Percentiles rank a stretch among this genome's conserved stretches.
These are phyloP conservation scores for Tenebrio molitor DNA, from an alignment of 1,140 invertebrate genomes.

Conservation along the genomic window DNA sequence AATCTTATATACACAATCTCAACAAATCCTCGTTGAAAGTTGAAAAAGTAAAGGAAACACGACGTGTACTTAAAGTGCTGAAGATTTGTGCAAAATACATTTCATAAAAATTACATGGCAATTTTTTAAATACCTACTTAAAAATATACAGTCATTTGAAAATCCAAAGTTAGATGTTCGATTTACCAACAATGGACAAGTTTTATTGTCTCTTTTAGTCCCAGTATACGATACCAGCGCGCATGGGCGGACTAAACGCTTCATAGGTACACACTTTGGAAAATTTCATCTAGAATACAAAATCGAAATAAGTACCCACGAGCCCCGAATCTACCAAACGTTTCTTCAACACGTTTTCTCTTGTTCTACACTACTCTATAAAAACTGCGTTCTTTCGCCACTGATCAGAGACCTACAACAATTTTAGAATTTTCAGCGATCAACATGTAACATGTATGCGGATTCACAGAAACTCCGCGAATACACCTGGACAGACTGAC, in stretches of 20 bases:
- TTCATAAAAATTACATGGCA: constrained; percentile 36
- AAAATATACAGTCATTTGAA: constrained; percentile 36
- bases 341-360: constrained; percentile 2
- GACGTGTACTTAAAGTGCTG: constrained; percentile 28
- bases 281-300: constrained; percentile 4
- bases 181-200: constrained; percentile 32
- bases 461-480: not conserved
- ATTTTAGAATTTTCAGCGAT: constrained; percentile 19
- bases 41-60: constrained; percentile 20
- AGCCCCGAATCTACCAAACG: not conserved
- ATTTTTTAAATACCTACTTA: constrained; percentile 32
- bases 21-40: constrained; percentile 34
- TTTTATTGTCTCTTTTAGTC: constrained; percentile 43
- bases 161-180: constrained; percentile 26
- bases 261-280: constrained; percentile 13
- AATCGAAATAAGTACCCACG: constrained; percentile 10
- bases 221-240: constrained; percentile 12
- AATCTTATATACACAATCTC: constrained; percentile 37
- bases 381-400: constrained; percentile 4
- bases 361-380: constrained; percentile 17
- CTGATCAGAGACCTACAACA: constrained; percentile 16
- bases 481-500: constrained; percentile 10
- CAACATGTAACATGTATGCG: not conserved
- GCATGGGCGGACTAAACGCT: not conserved
- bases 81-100: constrained; percentile 38